These are phyloP conservation scores for Ataeniobius toweri DNA, from an alignment of 2,797 vertebrate genomes.

Conservation along the genomic window DNA sequence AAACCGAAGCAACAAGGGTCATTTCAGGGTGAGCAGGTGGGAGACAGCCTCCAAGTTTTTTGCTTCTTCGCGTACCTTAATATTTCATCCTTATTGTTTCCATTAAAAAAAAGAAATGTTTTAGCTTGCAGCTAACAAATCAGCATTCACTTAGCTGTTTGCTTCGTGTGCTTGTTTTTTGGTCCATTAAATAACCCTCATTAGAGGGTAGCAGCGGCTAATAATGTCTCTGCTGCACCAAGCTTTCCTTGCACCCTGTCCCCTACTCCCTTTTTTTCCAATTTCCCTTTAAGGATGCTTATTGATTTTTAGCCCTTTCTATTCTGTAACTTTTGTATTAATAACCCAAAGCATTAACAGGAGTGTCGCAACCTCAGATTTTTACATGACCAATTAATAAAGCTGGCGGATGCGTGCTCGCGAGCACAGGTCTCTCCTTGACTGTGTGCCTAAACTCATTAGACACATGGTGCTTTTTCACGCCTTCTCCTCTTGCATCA, in stretches of 20 bases:
- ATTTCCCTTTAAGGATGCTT: constrained; percentile 70
- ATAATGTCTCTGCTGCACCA: constrained; percentile 66
- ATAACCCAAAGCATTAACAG: constrained; percentile 80
- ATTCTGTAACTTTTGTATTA: constrained; percentile 72
- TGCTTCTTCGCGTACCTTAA: constrained; percentile 37
- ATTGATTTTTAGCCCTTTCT: constrained; percentile 68
- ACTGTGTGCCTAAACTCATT: constrained; percentile 17
- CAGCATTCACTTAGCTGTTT: constrained; percentile 47
- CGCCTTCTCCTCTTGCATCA: constrained; percentile 9
- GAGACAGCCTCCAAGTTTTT: constrained; percentile 18
- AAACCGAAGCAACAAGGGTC: constrained; percentile 18
- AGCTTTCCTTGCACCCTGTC: constrained; percentile 50
- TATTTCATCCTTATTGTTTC: constrained; percentile 55
- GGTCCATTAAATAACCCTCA: constrained; percentile 73
- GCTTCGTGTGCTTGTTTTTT: constrained; percentile 45
- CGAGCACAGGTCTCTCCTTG: constrained; percentile 7
- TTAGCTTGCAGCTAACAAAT: constrained; percentile 43
- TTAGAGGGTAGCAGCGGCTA: constrained; percentile 74
- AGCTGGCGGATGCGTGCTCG: constrained; percentile 45
- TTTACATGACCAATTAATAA: constrained; percentile 66
- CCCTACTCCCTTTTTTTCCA: constrained; percentile 60
- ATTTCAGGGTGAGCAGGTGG: constrained; percentile 21
- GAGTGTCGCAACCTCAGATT: constrained; percentile 71
- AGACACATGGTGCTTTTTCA: constrained; percentile 7
- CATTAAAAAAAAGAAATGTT: constrained; percentile 35